Conservation (phyloP, 2,113 vertebrate species). For the Chamaetylas fuelleborni region DNA sequence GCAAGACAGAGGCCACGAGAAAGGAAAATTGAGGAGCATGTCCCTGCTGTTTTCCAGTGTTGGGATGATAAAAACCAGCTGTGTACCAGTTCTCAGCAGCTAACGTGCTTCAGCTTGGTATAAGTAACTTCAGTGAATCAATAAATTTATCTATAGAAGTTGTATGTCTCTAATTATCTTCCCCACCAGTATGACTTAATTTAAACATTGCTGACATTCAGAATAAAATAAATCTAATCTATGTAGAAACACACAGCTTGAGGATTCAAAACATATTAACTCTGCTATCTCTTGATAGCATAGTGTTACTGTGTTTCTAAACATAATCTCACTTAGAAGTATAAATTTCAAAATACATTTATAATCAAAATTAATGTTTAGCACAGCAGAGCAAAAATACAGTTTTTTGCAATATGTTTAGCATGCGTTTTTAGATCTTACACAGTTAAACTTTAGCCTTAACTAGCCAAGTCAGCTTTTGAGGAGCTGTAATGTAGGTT, state of each 20-base stretch:
- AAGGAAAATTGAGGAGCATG: slow-evolving; percentile 16
- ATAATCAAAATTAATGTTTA: background rate
- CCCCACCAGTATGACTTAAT: slow-evolving; percentile 33
- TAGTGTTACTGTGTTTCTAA: slow-evolving; percentile 7
- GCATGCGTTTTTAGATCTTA: background rate
- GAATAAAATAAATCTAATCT: slow-evolving; percentile 48
- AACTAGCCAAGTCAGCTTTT: background rate
- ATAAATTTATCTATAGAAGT: slow-evolving; percentile 38
- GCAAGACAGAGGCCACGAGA: slow-evolving; percentile 41
- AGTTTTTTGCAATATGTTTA: background rate
- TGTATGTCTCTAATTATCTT: slow-evolving; percentile 51
- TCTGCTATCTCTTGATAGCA: background rate
- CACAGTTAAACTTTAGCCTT: background rate
- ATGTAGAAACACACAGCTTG: slow-evolving; percentile 1
- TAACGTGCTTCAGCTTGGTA: background rate
- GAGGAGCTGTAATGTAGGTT: background rate
- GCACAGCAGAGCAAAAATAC: background rate
- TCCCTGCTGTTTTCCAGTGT: slow-evolving; percentile 45
- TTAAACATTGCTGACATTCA: slow-evolving; percentile 49
- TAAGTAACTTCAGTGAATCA: slow-evolving; percentile 1
- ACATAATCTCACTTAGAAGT: background rate
- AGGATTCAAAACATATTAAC: slow-evolving; percentile 26
- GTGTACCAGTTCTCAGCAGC: slow-evolving; percentile 5
- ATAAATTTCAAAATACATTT: background rate
- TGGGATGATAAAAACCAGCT: slow-evolving; percentile 55